A percentile compares a stretch with the other conserved stretches of the same genome.
These are phyloP conservation scores for Macheiramphus alcinus DNA, from an alignment of 2,113 vertebrate genomes.

Conservation along the genomic window DNA sequence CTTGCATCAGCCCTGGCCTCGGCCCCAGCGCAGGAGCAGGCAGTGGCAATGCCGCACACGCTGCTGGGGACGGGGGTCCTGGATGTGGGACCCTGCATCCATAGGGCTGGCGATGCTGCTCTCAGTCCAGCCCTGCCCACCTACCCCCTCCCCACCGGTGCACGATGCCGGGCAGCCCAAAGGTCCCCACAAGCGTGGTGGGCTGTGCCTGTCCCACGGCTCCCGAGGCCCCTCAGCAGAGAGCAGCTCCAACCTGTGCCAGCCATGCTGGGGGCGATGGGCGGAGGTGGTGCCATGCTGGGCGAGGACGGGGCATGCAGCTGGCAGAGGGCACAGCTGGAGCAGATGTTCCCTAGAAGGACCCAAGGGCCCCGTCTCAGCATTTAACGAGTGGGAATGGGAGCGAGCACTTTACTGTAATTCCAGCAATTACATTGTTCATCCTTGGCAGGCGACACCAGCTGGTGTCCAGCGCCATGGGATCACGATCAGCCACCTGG, in stretches of 20 bases:
- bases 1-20: background rate
- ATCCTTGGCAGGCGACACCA: conserved; percentile 33
- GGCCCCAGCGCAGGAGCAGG: rapidly evolving
- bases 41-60: rapidly evolving
- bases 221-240: rapidly evolving
- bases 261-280: rapidly evolving
- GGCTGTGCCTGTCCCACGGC: background rate
- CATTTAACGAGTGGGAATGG: conserved; percentile 63
- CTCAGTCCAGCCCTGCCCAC: background rate
- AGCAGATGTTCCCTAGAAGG: conserved; percentile 59
- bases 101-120: background rate
- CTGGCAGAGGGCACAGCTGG: conserved; percentile 22
- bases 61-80: rapidly evolving
- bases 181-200: background rate
- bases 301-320: rapidly evolving
- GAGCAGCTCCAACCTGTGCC: background rate
- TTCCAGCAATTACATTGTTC: conserved; percentile 70
- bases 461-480: conserved; percentile 9
- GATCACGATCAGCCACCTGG: conserved; percentile 41
- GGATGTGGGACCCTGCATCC: rapidly evolving
- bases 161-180: rapidly evolving
- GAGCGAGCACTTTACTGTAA: conserved; percentile 72
- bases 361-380: conserved; percentile 16
- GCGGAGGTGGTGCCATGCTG: rapidly evolving
- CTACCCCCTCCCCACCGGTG: background rate